These are phyloP conservation scores for Drosophila tani DNA, from an alignment of 1,140 invertebrate genomes.

Conservation along the genomic window DNA sequence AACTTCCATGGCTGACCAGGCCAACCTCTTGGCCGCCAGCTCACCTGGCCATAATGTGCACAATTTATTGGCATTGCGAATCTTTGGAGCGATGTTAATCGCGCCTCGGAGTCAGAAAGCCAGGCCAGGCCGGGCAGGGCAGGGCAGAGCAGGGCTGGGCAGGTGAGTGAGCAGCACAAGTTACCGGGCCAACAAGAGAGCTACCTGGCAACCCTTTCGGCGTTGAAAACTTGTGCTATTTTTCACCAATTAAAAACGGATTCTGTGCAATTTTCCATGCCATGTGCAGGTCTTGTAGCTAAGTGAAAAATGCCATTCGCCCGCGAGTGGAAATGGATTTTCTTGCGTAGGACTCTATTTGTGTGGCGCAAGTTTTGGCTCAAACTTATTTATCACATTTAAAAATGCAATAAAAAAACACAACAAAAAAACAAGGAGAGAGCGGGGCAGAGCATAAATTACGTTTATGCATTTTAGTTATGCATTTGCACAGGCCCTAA, in stretches of 20 bases:
- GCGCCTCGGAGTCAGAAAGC: conserved; percentile 35
- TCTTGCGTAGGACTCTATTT: conserved; percentile 63
- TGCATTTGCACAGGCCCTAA: conserved; percentile 73
- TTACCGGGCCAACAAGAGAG: conserved; percentile 5
- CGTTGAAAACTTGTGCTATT: conserved; percentile 75
- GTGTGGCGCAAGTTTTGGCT: conserved; percentile 34
- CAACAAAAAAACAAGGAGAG: conserved; percentile 7
- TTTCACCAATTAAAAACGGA: conserved; percentile 83
- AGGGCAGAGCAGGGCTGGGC: conserved; percentile 6
- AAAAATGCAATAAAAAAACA: conserved; percentile 80
- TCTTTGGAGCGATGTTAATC: conserved; percentile 74
- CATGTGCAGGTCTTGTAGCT: conserved; percentile 35
- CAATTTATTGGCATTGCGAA: conserved; percentile 82
- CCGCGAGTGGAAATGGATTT: conserved; percentile 20
- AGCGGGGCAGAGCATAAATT: conserved; percentile 70
- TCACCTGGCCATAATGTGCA: conserved; percentile 61
- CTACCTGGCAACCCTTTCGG: conserved; percentile 67
- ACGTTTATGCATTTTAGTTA: conserved; percentile 78
- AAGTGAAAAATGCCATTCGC: conserved; percentile 76
- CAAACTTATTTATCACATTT: conserved; percentile 83
- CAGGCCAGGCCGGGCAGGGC: not conserved
- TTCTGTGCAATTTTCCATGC: conserved; percentile 73
- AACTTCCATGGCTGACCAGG: conserved; percentile 17
- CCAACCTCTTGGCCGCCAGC: conserved; percentile 36
- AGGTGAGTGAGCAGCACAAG: conserved; percentile 10